Evolutionary conservation across 2,888 invertebrate species (phyloP).

Genomic region (Drosophila picticornis): DNA sequence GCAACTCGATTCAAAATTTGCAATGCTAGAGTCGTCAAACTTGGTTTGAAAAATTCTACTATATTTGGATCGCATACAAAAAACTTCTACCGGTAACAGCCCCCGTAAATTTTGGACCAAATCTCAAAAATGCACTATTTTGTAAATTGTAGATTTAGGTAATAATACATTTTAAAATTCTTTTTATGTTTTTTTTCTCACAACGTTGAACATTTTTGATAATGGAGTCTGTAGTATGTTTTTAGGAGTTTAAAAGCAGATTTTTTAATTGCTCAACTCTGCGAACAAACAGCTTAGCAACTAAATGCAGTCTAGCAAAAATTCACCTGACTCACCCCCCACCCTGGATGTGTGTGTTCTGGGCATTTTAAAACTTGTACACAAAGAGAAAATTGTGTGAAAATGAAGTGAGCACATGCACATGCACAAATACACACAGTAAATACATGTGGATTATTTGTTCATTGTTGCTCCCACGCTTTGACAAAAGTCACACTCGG

Average conservation of each 20-base stretch:
- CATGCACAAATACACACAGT: neutral
- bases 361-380: conserved; percentile 7
- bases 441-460: neutral
- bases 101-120: neutral
- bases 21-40: neutral
- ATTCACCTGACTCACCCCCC: neutral
- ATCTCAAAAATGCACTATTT: neutral
- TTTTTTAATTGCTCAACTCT: neutral
- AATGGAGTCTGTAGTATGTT: neutral
- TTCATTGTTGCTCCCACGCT: conserved; percentile 53
- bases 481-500: conserved; percentile 51
- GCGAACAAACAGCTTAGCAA: neutral
- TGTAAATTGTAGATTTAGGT: neutral
- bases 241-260: neutral
- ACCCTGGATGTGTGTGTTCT: neutral
- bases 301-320: neutral
- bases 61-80: neutral
- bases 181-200: neutral
- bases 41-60: neutral
- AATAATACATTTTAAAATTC: neutral
- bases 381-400: conserved; percentile 22
- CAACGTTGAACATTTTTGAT: neutral
- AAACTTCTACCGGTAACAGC: neutral
- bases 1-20: neutral
- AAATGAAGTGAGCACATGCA: conserved; percentile 6